Evolutionary conservation across 2,888 invertebrate species (phyloP).

Genomic region (Melipona beecheii): DNA sequence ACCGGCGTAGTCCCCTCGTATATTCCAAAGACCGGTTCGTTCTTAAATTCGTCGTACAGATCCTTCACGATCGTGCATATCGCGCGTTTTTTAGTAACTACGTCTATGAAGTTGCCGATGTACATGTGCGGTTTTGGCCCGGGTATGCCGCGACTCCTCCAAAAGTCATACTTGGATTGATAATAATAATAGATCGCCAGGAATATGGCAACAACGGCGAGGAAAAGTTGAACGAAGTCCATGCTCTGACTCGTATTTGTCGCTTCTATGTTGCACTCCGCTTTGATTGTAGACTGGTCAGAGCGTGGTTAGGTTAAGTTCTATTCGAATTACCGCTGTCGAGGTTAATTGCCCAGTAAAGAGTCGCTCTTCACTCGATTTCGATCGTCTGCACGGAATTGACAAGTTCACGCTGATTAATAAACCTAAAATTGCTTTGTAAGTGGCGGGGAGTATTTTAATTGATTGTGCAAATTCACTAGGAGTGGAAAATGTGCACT

Average conservation of each 20-base stretch:
- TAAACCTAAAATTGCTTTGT: no score
- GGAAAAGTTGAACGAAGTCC: slow-evolving; percentile 60
- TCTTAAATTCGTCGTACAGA: slow-evolving; percentile 60
- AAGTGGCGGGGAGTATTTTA: no score
- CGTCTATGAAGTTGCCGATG: slow-evolving; percentile 80
- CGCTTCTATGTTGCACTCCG: no score
- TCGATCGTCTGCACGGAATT: no score
- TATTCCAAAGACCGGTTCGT: slow-evolving; percentile 81
- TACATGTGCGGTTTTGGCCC: slow-evolving; percentile 80
- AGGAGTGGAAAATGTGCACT: no score
- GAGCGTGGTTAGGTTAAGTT: no score
- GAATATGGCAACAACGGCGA: slow-evolving; percentile 82
- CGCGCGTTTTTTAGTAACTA: slow-evolving; percentile 27
- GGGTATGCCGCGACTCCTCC: slow-evolving; percentile 81
- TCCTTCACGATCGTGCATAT: slow-evolving; percentile 40
- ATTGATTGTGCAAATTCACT: no score
- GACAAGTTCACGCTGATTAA: no score
- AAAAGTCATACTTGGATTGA: slow-evolving; percentile 80
- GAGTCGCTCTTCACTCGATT: no score
- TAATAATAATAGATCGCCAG: slow-evolving; percentile 68
- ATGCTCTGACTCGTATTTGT: neutral
- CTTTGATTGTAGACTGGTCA: no score
- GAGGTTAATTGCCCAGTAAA: no score
- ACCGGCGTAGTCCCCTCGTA: slow-evolving; percentile 80
- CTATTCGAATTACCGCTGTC: no score